These are phyloP conservation scores for Alouatta palliata DNA, from an alignment of 2,113 vertebrate genomes.

Conservation along the genomic window DNA sequence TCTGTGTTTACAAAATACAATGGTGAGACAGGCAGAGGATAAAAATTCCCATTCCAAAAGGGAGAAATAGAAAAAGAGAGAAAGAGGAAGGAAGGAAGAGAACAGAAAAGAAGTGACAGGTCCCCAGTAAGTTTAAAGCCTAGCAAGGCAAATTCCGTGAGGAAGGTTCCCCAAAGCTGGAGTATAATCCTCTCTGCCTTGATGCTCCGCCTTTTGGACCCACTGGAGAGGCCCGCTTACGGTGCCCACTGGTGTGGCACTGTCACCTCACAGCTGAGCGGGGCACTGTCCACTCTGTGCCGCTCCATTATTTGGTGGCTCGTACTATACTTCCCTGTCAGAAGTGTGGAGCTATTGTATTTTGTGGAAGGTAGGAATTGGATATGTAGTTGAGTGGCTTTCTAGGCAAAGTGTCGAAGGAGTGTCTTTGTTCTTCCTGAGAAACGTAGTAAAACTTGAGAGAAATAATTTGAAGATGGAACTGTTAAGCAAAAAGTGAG, in stretches of 20 bases:
- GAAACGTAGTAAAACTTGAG: background rate
- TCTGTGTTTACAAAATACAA: background rate
- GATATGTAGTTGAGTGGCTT: background rate
- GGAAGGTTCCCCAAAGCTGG: too few relatives aligned
- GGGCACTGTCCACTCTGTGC: background rate
- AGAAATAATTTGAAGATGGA: background rate
- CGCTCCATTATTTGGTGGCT: background rate
- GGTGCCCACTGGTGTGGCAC: background rate
- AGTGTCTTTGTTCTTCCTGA: background rate
- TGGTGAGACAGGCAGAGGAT: background rate
- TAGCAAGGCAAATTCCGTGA: background rate
- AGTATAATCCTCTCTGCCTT: background rate
- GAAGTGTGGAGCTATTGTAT: background rate
- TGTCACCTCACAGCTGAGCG: too few relatives aligned
- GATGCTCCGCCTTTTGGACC: background rate
- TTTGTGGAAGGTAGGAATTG: background rate
- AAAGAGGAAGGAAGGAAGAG: background rate
- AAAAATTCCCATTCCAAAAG: background rate
- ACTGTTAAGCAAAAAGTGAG: background rate
- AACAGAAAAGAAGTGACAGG: background rate
- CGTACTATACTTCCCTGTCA: background rate
- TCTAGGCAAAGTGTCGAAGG: background rate
- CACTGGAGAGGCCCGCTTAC: background rate
- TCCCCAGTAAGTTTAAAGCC: background rate
- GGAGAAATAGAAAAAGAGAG: background rate